Evolutionary conservation across 1,140 invertebrate genomes (phyloP), one percentile per base, ranked within the genome.

Genomic region (Drusus annulatus): DNA sequence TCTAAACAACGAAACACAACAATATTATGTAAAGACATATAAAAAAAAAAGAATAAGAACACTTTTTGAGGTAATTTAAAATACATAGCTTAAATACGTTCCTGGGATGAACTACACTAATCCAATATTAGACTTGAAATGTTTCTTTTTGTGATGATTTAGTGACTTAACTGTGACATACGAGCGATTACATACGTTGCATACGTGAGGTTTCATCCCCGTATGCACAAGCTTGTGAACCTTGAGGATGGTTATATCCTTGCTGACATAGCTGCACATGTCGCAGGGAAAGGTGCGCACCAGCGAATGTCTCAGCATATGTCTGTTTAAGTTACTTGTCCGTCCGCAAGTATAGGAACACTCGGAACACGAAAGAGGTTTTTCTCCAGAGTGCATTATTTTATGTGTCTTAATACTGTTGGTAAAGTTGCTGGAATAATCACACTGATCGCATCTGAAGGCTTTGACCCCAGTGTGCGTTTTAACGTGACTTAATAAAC

Each of bases 201-300:
- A 91, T 50, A 86, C 85, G 78, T 90, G 91, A 28, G 89, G 91
- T 4, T 87, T 85, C 56, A 90, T 88, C 0, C 91, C 91, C 0
- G 90, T 91, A 81, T 92, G 92, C 89, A 91, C 86, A 91, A 93
- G 82, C 93, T 94, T 88, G 87, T 91, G 91, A 90, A 65, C 69
- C 51, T 79, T 79, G 56, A 76, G 50, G 5, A 36, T 23, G 10
- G 56, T 63, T 7, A 74, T 56, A 16, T 79, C 54, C 7, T 63
- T 79, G 23, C 54, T 58, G n/a, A 54, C 17, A 19, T 74, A 74
- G 10, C 16, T 31, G 58, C 78, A 79, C 21, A 15, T 5, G n/a
- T 74, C 58, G 25, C 78, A 79, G 0, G 36, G 7, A 13, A 62
- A 71, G 23, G 54, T 25, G 31, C 51, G 28, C 0, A 31, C 51